Evolutionary conservation across 2,797 vertebrate genomes (phyloP).

Genomic region (Pangasius mekongensis): DNA sequence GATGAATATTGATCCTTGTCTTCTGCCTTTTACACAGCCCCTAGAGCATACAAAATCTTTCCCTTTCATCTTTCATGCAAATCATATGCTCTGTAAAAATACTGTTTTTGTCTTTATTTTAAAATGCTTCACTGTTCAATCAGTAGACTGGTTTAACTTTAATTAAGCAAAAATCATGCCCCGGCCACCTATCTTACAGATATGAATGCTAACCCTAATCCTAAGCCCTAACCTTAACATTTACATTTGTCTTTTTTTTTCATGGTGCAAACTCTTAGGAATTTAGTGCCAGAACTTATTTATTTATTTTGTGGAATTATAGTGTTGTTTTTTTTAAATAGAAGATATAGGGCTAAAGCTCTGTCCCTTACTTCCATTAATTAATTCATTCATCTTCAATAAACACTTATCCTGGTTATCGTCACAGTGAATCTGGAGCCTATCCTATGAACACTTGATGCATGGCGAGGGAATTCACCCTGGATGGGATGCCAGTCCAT

Average conservation of each 20-base stretch:
- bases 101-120: not conserved
- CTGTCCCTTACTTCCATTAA: not conserved
- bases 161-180: not conserved
- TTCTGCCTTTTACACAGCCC: slow-evolving; percentile 30
- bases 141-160: too few species aligned
- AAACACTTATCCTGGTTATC: not conserved
- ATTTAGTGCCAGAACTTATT: not conserved
- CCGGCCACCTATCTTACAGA: not conserved
- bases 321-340: too few species aligned
- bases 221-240: not conserved
- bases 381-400: not conserved
- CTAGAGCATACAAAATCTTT: slow-evolving; percentile 2
- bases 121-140: not conserved
- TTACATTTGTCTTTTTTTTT: not conserved
- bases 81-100: not conserved
- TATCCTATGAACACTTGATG: not conserved
- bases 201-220: not conserved
- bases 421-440: not conserved
- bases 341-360: not conserved
- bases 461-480: too few species aligned
- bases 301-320: too few species aligned
- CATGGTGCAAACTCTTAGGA: not conserved
- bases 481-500: too few species aligned
- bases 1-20: slow-evolving; percentile 36
- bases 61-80: not conserved